phyloP scores from a whole-genome alignment of 2,888 invertebrate species.

The Agrotis exclamationis region DNA sequence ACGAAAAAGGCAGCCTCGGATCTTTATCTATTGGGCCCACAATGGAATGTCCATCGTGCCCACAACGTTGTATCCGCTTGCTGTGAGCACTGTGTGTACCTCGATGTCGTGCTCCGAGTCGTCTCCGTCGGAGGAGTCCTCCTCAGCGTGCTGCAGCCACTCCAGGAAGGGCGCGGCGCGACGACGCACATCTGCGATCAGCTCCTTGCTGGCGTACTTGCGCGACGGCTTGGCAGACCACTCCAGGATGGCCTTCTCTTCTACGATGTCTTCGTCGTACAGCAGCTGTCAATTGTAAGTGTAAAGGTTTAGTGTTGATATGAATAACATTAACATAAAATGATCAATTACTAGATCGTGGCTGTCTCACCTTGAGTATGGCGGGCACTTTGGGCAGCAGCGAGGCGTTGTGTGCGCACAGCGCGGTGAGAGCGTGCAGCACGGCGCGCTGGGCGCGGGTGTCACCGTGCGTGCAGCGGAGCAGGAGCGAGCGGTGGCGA shows the following conservation, averaged over 20 bases:
- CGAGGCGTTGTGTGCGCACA: conserved; percentile 95
- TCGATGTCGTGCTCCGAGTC: conserved; percentile 93
- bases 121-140: conserved; percentile 95
- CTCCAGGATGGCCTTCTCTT: conserved; percentile 98
- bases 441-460: conserved; percentile 97
- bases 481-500: conserved; percentile 94
- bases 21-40: no score
- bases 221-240: conserved; percentile 99
- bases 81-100: conserved; percentile 75
- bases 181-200: conserved; percentile 97
- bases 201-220: conserved; percentile 98
- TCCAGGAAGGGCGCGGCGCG: conserved; percentile 98
- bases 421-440: conserved; percentile 98
- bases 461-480: conserved; percentile 95
- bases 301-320: not conserved
- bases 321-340: conserved; percentile 90
- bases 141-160: conserved; percentile 99
- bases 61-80: no score
- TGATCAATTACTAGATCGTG: no score
- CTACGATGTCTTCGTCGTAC: conserved; percentile 98
- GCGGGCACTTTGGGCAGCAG: conserved; percentile 97
- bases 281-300: conserved; percentile 91
- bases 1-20: no score
- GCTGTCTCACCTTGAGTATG: conserved; percentile 93
- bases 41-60: no score